Conservation (phyloP, 2,113 vertebrate genomes). For the Oenanthe melanoleuca region DNA sequence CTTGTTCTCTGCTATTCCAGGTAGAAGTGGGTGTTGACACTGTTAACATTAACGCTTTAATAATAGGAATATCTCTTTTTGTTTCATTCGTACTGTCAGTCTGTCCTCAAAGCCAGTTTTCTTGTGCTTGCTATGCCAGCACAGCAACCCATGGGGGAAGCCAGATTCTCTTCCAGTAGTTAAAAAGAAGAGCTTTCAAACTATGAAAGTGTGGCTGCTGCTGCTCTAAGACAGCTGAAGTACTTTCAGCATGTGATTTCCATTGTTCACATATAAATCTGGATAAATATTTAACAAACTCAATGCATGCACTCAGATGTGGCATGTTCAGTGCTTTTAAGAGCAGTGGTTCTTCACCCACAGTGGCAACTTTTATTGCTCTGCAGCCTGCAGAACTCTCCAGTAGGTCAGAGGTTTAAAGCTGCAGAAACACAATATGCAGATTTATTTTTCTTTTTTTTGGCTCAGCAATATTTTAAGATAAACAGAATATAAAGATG, state of each 20-base stretch:
- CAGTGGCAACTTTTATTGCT: not conserved
- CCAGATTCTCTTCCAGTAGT: not conserved
- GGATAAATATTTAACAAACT: slow-evolving; percentile 45
- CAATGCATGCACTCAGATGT: not conserved
- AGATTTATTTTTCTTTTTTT: slow-evolving; percentile 36
- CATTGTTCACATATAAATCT: not conserved
- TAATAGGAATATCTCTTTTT: not conserved
- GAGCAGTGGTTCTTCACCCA: not conserved
- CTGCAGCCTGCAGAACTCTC: not conserved
- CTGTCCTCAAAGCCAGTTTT: not conserved
- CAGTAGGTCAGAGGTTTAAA: slow-evolving; percentile 40
- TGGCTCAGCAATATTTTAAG: slow-evolving; percentile 38
- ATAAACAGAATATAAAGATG: slow-evolving; percentile 57
- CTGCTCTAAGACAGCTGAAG: not conserved
- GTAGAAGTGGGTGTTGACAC: not conserved
- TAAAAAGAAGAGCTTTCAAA: not conserved
- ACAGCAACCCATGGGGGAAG: not conserved
- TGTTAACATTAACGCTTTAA: not conserved
- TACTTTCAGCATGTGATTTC: not conserved
- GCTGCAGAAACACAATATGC: slow-evolving; percentile 50
- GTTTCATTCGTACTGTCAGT: not conserved
- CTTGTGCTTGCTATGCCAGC: not conserved
- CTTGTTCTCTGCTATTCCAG: not conserved
- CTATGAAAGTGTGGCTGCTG: not conserved
- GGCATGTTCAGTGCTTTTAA: not conserved